These are phyloP conservation scores for Harpagifer antarcticus DNA, from an alignment of 2,797 vertebrate species.

Conservation along the genomic window DNA sequence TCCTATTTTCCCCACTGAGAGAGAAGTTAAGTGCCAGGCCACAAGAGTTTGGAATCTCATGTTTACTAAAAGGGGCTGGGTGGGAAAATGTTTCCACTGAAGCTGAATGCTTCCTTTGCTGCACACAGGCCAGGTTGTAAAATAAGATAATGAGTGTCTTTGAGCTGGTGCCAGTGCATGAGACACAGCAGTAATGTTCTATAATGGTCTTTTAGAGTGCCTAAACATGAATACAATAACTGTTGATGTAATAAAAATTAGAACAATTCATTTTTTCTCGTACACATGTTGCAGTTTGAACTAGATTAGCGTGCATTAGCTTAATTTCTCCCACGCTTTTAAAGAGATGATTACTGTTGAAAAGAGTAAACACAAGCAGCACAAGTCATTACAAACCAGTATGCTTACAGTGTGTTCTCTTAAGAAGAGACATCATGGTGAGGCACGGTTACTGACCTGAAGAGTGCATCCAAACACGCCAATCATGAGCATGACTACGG, in stretches of 20 bases:
- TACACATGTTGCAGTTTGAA: constrained; percentile 8
- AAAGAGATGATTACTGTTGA: not conserved
- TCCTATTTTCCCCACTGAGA: constrained; percentile 26
- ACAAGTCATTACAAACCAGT: not conserved
- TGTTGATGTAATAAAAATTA: constrained; percentile 1
- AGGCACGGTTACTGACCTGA: constrained; percentile 86
- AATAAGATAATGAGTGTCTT: constrained; percentile 45
- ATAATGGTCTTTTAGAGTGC: constrained; percentile 6
- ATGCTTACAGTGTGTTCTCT: not conserved
- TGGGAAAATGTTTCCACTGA: constrained; percentile 74
- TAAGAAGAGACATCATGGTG: not conserved
- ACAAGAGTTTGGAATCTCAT: constrained; percentile 46
- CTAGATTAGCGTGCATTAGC: constrained; percentile 15
- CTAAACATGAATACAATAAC: constrained; percentile 11
- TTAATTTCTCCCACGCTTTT: not conserved
- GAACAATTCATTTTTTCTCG: constrained; percentile 11
- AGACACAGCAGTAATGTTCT: constrained; percentile 45
- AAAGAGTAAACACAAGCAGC: not conserved
- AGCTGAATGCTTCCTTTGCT: constrained; percentile 69
- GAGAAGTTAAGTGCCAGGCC: constrained; percentile 29
- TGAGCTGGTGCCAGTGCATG: constrained; percentile 45
- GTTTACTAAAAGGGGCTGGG: constrained; percentile 74
- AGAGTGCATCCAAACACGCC: constrained; percentile 98
- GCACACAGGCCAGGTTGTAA: constrained; percentile 63
- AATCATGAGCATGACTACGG: constrained; percentile 98